A percentile compares a stretch with the other conserved stretches of the same genome.
Conservation (phyloP, 2,888 invertebrate genomes). For the Tachina grossa region DNA sequence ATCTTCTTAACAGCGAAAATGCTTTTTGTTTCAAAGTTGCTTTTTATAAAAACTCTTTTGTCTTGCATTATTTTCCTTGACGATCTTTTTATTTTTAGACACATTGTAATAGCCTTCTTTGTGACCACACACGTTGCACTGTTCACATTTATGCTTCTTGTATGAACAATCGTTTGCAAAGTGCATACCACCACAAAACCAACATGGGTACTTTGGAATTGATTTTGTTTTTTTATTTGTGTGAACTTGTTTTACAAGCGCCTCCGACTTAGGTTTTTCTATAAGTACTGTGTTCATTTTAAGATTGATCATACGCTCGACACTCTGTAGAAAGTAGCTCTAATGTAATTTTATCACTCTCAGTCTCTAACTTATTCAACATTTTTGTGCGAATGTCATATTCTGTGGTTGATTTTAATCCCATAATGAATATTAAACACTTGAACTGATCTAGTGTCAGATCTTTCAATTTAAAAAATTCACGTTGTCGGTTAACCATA, state of each 20-base stretch:
- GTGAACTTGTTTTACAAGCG: not conserved
- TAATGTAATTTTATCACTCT: conserved; percentile 42
- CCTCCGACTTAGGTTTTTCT: conserved; percentile 23
- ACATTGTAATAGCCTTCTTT: too few species aligned
- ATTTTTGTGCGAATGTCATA: too few species aligned
- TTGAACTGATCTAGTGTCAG: too few species aligned
- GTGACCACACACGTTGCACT: conserved; percentile 33
- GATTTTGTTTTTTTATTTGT: not conserved
- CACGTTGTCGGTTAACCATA: too few species aligned
- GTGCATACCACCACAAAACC: conserved; percentile 18
- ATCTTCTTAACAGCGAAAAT: too few species aligned
- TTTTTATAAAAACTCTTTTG: conserved; percentile 8
- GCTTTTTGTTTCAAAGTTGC: not conserved
- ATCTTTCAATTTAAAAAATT: too few species aligned
- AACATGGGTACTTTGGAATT: conserved; percentile 16
- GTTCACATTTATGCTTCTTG: conserved; percentile 21
- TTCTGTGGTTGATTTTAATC: too few species aligned
- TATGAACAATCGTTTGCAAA: conserved; percentile 67
- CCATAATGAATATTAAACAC: too few species aligned
- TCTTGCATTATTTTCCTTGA: conserved; percentile 24
- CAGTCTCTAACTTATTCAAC: too few species aligned
- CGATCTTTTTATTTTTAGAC: too few species aligned
- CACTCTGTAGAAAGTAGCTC: conserved; percentile 53
- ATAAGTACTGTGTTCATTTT: conserved; percentile 65
- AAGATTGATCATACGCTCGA: conserved; percentile 66